These are phyloP conservation scores for Netelia virgata DNA, from an alignment of 2,888 invertebrate species.

Conservation along the genomic window DNA sequence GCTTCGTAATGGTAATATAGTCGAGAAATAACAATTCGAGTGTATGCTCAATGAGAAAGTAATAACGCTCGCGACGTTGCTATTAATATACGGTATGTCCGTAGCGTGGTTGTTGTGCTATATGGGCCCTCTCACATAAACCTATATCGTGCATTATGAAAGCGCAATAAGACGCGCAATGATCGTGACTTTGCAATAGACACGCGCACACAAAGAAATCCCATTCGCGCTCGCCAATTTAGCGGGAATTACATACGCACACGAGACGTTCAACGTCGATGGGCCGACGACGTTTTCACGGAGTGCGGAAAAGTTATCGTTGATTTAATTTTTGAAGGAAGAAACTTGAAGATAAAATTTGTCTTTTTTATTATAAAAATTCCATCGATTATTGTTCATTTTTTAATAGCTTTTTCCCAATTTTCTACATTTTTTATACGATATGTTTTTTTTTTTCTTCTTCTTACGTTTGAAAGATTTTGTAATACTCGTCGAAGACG, in stretches of 20 bases:
- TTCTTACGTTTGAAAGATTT: no score
- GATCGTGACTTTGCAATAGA: conserved; percentile 58
- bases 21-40: conserved; percentile 45
- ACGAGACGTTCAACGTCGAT: background rate
- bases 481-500: no score
- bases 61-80: conserved; percentile 41
- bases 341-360: no score
- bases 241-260: conserved; percentile 31
- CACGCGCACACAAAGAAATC: background rate
- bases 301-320: no score
- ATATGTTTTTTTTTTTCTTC: background rate
- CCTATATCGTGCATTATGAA: conserved; percentile 28
- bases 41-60: conserved; percentile 50
- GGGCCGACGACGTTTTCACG: no score
- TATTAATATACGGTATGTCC: conserved; percentile 42
- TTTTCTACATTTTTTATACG: no score
- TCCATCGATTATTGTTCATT: no score
- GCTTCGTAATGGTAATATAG: conserved; percentile 6
- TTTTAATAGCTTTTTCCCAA: no score
- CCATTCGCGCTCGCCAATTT: conserved; percentile 28
- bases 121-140: background rate
- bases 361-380: no score
- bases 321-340: no score
- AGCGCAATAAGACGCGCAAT: conserved; percentile 39
- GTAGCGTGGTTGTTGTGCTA: conserved; percentile 17